Evolutionary conservation across 2,797 vertebrate species (phyloP).

Genomic region (Scolopax bukidnonensis): DNA sequence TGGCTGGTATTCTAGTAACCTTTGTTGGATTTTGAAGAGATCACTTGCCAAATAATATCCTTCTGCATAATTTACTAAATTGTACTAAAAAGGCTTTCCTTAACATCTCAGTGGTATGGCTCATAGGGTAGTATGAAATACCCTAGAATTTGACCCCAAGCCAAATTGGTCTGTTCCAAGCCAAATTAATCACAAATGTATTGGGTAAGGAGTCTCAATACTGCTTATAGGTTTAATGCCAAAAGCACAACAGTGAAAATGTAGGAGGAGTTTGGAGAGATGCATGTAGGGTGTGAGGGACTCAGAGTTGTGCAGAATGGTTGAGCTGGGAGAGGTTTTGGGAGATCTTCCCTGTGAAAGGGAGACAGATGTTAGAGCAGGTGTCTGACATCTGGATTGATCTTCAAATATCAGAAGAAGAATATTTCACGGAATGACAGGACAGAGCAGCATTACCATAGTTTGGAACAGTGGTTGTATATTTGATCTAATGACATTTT

Average conservation of each 20-base stretch:
- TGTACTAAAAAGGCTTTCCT: background rate
- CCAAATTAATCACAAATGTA: background rate
- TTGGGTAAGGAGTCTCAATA: background rate
- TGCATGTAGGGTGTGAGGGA: background rate
- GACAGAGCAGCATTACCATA: background rate
- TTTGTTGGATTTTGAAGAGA: background rate
- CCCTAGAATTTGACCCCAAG: background rate
- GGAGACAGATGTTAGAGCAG: background rate
- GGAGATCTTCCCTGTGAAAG: background rate
- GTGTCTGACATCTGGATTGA: background rate
- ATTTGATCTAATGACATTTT: background rate
- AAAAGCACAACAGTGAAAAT: background rate
- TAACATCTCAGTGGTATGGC: background rate
- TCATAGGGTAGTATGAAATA: background rate
- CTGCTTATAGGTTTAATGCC: background rate
- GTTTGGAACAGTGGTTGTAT: background rate
- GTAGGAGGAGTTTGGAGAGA: background rate
- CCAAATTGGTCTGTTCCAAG: background rate
- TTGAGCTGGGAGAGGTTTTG: background rate
- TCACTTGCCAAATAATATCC: background rate
- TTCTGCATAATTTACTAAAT: background rate
- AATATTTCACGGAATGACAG: background rate
- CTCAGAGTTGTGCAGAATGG: too few species aligned
- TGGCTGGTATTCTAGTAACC: background rate
- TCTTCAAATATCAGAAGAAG: background rate